Evolutionary conservation across 2,113 vertebrate genomes (phyloP), one percentile per base, ranked within the genome.

Genomic region (Amphiprion ocellaris): DNA sequence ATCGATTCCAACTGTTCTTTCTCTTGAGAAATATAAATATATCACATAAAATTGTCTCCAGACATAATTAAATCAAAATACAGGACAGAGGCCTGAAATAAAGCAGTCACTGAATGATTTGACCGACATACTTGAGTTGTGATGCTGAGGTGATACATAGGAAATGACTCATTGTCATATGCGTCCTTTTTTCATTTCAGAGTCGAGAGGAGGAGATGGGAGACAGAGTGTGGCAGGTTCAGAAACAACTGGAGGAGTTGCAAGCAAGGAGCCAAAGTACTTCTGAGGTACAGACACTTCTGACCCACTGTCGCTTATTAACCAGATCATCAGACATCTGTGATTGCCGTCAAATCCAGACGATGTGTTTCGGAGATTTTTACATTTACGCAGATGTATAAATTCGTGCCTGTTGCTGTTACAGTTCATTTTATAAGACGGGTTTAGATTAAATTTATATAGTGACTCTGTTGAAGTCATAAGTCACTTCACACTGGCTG

Each of bases 151-250:
- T 79, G 86, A 89, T 64, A 61, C 59, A 72, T 39, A 79, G 87
- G 84, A 90, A 87, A 81, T 87, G 74, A 87, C 74, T 89, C 74
- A 64, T 26, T 26, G 71, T 39, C 33, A 0, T 15, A 44, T 14
- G 14, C 12, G 2, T 15, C 3, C 12, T 21, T 46, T 53, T 58
- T 60, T 69, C 23, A 66, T 28, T 69, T 37, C 91, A 99, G 98
- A 94, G 89, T 89, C 96, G 97, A 83, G 98, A 99, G 89, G 96
- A 97, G 67, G 98, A 99, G 94, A 99, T 99, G 98, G 95, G 97
- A 37, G 92, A 89, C 53, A 94, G 96, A 91, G 97, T 99, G 80
- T 92, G 92, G 56, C 96, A 97, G 65, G 89, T 99, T 39, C 96
- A 99, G 89, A 92, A 95, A 41, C 96, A 97, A 41, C 89, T 98